phyloP scores from a whole-genome alignment of 2,797 vertebrate genomes.

The Anguilla pacifica region DNA sequence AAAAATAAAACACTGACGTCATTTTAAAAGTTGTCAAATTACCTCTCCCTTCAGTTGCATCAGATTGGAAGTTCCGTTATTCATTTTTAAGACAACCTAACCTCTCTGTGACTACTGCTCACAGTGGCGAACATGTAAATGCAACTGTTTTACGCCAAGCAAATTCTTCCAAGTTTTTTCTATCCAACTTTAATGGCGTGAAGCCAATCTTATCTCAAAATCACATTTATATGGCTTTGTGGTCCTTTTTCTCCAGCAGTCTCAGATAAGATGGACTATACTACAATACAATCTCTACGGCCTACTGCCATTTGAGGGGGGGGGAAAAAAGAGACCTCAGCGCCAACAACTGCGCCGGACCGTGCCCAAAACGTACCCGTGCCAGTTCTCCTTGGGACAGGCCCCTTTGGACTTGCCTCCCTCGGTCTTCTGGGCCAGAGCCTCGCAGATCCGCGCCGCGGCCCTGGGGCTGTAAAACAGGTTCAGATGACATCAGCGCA shows the following conservation, averaged over 20 bases:
- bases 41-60: not conserved
- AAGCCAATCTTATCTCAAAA: not conserved
- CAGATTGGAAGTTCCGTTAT: not conserved
- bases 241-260: not conserved
- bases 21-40: not conserved
- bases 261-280: not conserved
- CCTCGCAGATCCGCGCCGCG: conserved; percentile 74
- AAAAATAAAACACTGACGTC: conserved; percentile 12
- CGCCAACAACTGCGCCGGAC: not conserved
- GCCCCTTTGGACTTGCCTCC: conserved; percentile 81
- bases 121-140: not conserved
- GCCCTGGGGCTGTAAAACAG: conserved; percentile 69
- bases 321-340: not conserved
- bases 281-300: not conserved
- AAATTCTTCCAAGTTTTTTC: not conserved
- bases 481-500: not conserved
- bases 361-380: conserved; percentile 76
- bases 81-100: not conserved
- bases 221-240: not conserved
- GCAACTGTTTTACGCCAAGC: not conserved
- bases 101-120: not conserved
- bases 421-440: conserved; percentile 68
- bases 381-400: conserved; percentile 91
- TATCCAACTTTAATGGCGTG: not conserved
- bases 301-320: not conserved